phyloP scores from a whole-genome alignment of 2,797 vertebrate species.

The Micropoecilia bifurca region DNA sequence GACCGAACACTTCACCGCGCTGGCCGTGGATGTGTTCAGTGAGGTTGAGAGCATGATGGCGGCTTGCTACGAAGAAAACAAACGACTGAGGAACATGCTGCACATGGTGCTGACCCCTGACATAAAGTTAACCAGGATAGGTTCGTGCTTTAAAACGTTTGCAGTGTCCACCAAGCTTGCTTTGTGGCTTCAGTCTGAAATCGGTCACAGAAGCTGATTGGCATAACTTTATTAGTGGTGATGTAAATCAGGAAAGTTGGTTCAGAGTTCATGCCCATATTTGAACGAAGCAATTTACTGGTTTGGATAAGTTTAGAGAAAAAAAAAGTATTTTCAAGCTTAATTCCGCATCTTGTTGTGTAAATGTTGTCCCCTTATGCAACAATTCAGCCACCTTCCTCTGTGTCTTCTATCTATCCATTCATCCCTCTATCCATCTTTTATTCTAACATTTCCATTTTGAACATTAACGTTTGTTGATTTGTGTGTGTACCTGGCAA shows the following conservation, averaged over 20 bases:
- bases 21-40: conserved; percentile 50
- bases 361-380: background rate
- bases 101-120: conserved; percentile 47
- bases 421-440: background rate
- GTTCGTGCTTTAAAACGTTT: conserved; percentile 27
- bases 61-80: conserved; percentile 56
- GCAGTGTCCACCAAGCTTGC: background rate
- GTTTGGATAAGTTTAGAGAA: background rate
- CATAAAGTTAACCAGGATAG: conserved; percentile 47
- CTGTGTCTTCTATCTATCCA: background rate
- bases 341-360: background rate
- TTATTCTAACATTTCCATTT: background rate
- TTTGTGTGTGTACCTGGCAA: background rate
- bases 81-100: conserved; percentile 33
- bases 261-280: background rate
- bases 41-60: conserved; percentile 50
- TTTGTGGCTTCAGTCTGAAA: background rate
- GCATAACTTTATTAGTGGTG: background rate
- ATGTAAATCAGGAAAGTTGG: background rate
- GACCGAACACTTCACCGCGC: conserved; percentile 48
- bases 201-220: background rate
- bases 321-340: background rate
- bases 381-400: background rate
- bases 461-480: background rate
- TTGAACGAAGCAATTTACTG: background rate